Percentiles rank a stretch among this genome's conserved stretches.
Conservation (phyloP, 2,797 vertebrate genomes). For the Ciconia nigra region DNA sequence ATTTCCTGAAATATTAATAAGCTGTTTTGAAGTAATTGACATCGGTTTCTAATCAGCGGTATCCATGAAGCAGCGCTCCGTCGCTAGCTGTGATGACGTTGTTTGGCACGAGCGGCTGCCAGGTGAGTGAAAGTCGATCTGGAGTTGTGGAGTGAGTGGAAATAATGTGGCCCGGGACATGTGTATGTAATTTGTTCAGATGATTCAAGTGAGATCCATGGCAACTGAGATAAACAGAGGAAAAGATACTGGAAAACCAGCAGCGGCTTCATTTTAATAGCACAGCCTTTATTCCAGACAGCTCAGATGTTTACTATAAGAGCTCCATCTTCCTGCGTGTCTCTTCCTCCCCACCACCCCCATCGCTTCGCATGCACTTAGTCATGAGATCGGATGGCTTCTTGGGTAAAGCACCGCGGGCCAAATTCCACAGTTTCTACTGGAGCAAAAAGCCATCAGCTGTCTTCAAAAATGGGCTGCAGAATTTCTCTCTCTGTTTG, state of each 20-base stretch:
- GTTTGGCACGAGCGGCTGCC: slow-evolving; percentile 23
- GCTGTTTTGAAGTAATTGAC: not conserved
- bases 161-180: slow-evolving; percentile 32
- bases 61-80: not conserved
- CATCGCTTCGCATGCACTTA: not conserved
- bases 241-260: slow-evolving; percentile 58
- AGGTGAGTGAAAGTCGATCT: slow-evolving; percentile 60
- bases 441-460: not conserved
- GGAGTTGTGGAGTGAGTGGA: slow-evolving; percentile 38
- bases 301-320: slow-evolving; percentile 59
- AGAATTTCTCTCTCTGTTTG: not conserved
- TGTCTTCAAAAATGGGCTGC: not conserved
- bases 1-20: slow-evolving; percentile 16
- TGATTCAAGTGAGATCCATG: slow-evolving; percentile 60
- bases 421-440: slow-evolving; percentile 4
- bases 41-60: not conserved
- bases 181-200: slow-evolving; percentile 65
- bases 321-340: slow-evolving; percentile 12
- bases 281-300: not conserved
- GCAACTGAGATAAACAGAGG: slow-evolving; percentile 70
- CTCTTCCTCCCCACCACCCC: slow-evolving; percentile 33
- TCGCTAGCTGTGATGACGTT: not conserved
- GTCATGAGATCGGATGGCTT: slow-evolving; percentile 20
- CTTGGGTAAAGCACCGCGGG: not conserved
- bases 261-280: slow-evolving; percentile 42